Base-by-base conservation (phyloP, 1,140 invertebrate genomes). In the Drosophila arizonae region DNA sequence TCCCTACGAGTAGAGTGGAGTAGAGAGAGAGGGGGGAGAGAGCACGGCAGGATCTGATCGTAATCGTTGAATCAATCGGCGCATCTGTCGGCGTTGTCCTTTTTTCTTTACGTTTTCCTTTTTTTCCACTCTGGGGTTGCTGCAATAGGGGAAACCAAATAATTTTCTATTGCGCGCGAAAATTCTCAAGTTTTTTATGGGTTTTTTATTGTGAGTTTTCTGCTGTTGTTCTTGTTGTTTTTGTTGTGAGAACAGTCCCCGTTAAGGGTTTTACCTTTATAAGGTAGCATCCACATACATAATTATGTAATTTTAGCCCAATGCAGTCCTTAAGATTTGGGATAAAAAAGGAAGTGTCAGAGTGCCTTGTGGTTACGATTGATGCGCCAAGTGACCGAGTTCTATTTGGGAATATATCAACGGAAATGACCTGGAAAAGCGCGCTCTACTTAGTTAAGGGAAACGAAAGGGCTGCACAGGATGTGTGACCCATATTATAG, bases 101-200 rank as follows among this genome's bases (percentile, higher is more conserved):
- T 71, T 71, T 75, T 52, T 41, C 60, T 28, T 50, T 48, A 26
- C 54, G 64, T 81, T 81, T 82, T 63, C 75, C 64, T 82, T 81
- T 82, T 81, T 79, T 48, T 33, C 46, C 48, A 65, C 58, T 60
- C 64, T 78, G 77, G 80, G 80, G 80, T 79, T 70, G 80, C 36
- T 72, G 63, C 58, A 72, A 70, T 71, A 28, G 57, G 67, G 50
- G 68, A 26, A 50, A 50, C 50, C 54, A 67, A 79, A 79, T 15
- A 4, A 72, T 68, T 79, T 88, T 68, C 76, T 70, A 79, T 79
- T 84, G 73, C 80, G 84, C 84, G 84, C 84, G 84, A 88, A 88
- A 88, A 88, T 88, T 84, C 84, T 88, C 84, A 78, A 80, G 76
- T 86, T 86, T 86, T 86, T 86, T 86, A 86, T 86, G 82, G 6